These are phyloP conservation scores for Miichthys miiuy DNA, from an alignment of 2,797 vertebrate species.

Conservation along the genomic window DNA sequence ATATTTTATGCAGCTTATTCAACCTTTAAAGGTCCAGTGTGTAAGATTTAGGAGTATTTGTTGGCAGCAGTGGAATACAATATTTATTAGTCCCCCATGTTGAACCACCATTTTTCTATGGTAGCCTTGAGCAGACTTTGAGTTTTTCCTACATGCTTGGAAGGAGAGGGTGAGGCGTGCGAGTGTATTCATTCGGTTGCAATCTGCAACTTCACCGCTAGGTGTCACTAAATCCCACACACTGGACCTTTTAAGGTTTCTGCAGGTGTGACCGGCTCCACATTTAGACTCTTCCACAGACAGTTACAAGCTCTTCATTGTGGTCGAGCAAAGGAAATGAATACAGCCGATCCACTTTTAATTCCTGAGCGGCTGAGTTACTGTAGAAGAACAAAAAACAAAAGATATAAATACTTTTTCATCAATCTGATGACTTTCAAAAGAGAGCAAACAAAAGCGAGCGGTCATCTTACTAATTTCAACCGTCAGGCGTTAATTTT, in stretches of 20 bases:
- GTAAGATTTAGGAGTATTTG: no score
- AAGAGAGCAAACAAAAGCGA: neutral
- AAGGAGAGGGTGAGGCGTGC: no score
- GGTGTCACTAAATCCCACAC: no score
- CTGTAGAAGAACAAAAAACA: neutral
- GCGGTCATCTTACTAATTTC: constrained; percentile 36
- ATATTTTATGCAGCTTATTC: constrained; percentile 48
- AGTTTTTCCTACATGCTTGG: no score
- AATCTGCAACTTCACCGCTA: no score
- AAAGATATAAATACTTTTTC: neutral
- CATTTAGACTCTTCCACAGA: neutral
- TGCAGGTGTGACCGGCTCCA: constrained; percentile 19
- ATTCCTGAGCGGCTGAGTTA: neutral
- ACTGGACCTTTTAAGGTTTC: constrained; percentile 12
- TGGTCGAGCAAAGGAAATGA: constrained; percentile 3
- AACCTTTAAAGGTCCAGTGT: no score
- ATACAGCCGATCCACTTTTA: neutral
- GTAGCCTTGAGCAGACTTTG: no score
- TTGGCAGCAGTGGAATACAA: no score
- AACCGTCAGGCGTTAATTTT: constrained; percentile 44
- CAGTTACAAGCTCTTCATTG: neutral
- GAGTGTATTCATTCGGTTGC: no score
- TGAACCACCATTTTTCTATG: no score
- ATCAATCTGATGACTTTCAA: neutral
- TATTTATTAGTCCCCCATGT: no score